phyloP scores from a whole-genome alignment of 2,888 invertebrate species.

The Teleogryllus oceanicus region DNA sequence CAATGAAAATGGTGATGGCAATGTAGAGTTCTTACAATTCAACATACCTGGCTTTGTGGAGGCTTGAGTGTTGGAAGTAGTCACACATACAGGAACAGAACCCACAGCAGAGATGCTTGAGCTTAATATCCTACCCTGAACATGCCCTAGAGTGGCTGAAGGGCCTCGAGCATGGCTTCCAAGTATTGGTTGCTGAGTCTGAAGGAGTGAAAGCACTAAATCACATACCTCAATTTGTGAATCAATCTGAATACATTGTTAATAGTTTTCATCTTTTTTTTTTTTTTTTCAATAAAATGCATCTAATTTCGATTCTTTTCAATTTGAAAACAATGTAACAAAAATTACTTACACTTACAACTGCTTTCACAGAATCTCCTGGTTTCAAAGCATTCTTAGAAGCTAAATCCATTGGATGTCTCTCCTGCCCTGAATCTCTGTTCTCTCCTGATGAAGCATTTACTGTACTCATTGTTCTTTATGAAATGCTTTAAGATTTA shows the following conservation, averaged over 20 bases:
- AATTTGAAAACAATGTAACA: background rate
- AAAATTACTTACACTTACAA: background rate
- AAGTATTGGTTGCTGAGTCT: background rate
- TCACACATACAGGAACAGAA: background rate
- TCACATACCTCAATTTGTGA: background rate
- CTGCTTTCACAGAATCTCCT: conserved; percentile 12
- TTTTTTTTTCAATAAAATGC: background rate
- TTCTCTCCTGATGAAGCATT: background rate
- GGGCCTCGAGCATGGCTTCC: background rate
- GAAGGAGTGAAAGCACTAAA: background rate
- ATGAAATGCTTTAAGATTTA: no score
- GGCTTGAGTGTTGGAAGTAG: background rate
- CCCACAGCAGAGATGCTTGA: background rate
- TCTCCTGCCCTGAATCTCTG: conserved; percentile 20
- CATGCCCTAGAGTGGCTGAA: background rate
- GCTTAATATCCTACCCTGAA: background rate
- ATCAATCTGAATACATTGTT: background rate
- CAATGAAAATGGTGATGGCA: background rate
- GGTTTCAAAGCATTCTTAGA: conserved; percentile 24
- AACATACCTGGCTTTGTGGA: background rate
- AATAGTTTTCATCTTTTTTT: background rate
- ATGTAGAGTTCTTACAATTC: background rate
- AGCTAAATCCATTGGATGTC: conserved; percentile 28
- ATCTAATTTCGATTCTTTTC: background rate
- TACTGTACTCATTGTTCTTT: no score